phyloP scores from a whole-genome alignment of 2,113 vertebrate genomes.

The Mastomys coucha region DNA sequence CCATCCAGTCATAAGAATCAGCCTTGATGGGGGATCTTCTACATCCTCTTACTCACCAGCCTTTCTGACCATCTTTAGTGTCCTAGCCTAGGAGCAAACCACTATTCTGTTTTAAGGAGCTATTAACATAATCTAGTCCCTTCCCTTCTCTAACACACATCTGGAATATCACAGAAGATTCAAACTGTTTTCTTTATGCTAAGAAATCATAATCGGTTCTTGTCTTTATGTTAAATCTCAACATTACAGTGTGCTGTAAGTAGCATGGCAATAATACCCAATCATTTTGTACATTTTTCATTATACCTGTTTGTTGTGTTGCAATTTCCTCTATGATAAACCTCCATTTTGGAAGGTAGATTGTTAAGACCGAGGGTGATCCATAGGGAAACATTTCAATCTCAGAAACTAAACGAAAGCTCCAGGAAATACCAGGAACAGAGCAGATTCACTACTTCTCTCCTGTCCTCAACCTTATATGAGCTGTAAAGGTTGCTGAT shows the following conservation, averaged over 20 bases:
- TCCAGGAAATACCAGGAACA: neutral
- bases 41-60: neutral
- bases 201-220: neutral
- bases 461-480: neutral
- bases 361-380: neutral
- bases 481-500: neutral
- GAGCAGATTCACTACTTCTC: neutral
- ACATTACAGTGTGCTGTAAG: neutral
- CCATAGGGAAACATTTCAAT: neutral
- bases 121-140: neutral
- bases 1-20: neutral
- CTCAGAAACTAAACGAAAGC: neutral
- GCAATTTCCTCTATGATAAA: neutral
- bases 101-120: too few species aligned
- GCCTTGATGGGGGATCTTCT: neutral
- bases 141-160: neutral
- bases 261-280: neutral
- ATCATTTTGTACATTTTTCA: neutral
- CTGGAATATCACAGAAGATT: neutral
- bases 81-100: accelerated
- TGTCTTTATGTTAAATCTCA: neutral
- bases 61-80: neutral
- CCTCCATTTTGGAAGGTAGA: neutral
- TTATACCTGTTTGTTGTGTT: neutral
- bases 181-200: neutral